Evolutionary conservation across 1,140 invertebrate genomes (phyloP).

Genomic region (Planococcus citri): DNA sequence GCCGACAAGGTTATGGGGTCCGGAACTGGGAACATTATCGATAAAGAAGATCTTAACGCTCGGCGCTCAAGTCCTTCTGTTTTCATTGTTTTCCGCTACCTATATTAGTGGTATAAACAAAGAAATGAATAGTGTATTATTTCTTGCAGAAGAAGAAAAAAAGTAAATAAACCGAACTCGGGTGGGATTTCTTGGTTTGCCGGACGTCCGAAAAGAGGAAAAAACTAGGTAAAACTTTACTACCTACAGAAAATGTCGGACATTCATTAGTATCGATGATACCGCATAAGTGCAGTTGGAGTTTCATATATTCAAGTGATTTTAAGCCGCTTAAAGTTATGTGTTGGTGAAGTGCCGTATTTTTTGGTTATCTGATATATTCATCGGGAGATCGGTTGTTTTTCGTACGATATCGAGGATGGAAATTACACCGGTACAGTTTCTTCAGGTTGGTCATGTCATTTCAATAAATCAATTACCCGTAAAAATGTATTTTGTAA

Average conservation of each 20-base stretch:
- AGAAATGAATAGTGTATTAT: background rate
- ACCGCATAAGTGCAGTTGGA: background rate
- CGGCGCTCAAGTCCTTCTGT: slow-evolving; percentile 1
- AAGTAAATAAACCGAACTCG: background rate
- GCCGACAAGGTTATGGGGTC: background rate
- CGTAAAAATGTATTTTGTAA: too few relatives aligned
- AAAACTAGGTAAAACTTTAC: background rate
- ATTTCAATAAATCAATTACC: too few relatives aligned
- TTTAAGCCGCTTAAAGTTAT: background rate
- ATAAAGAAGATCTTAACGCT: background rate
- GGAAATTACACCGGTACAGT: too few relatives aligned
- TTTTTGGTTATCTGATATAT: too few relatives aligned
- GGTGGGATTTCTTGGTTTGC: background rate
- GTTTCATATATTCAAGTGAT: background rate
- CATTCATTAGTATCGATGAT: background rate
- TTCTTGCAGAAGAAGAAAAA: background rate
- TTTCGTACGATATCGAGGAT: too few relatives aligned
- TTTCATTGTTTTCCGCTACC: slow-evolving; percentile 2
- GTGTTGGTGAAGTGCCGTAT: background rate
- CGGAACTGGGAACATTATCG: background rate
- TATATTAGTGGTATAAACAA: background rate
- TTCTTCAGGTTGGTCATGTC: too few relatives aligned
- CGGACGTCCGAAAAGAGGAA: background rate
- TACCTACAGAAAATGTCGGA: background rate
- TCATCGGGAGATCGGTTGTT: too few relatives aligned